Evolutionary conservation across 2,797 vertebrate species (phyloP).

Genomic region (Periophthalmus magnuspinnatus): DNA sequence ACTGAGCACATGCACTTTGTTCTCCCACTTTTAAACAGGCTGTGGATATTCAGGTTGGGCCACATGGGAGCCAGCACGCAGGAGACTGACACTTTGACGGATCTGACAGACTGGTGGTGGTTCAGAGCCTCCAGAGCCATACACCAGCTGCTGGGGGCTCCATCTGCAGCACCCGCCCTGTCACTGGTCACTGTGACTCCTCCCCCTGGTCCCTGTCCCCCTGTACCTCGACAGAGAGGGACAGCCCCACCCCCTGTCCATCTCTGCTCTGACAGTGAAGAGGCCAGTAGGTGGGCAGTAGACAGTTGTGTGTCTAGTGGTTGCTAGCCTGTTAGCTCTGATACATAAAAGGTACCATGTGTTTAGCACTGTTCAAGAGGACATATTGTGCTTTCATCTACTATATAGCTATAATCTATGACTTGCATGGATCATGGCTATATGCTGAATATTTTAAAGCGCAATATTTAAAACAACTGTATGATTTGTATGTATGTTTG

Average conservation of each 20-base stretch:
- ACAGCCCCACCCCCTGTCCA: slow-evolving; percentile 39
- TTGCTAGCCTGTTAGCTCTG: not conserved
- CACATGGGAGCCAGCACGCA: slow-evolving; percentile 1
- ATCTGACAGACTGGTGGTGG: slow-evolving; percentile 83
- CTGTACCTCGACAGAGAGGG: slow-evolving; percentile 15
- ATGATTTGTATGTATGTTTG: too few species aligned
- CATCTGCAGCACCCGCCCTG: slow-evolving; percentile 87
- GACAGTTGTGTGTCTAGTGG: not conserved
- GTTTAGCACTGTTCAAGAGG: too few species aligned
- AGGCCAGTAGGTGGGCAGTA: not conserved
- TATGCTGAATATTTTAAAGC: too few species aligned
- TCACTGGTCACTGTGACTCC: slow-evolving; percentile 47
- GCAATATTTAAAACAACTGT: too few species aligned
- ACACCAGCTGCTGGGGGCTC: slow-evolving; percentile 92
- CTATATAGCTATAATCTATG: too few species aligned
- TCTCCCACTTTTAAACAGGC: not conserved
- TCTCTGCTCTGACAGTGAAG: slow-evolving; percentile 25
- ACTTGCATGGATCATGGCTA: too few species aligned
- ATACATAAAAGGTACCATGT: too few species aligned
- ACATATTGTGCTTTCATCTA: too few species aligned
- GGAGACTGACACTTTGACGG: slow-evolving; percentile 72
- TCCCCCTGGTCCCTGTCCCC: not conserved
- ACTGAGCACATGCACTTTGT: not conserved
- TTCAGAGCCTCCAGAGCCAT: slow-evolving; percentile 55
- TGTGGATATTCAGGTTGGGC: not conserved